Evolutionary conservation across 2,113 vertebrate genomes (phyloP).

Genomic region (Cyprinodon variegatus): DNA sequence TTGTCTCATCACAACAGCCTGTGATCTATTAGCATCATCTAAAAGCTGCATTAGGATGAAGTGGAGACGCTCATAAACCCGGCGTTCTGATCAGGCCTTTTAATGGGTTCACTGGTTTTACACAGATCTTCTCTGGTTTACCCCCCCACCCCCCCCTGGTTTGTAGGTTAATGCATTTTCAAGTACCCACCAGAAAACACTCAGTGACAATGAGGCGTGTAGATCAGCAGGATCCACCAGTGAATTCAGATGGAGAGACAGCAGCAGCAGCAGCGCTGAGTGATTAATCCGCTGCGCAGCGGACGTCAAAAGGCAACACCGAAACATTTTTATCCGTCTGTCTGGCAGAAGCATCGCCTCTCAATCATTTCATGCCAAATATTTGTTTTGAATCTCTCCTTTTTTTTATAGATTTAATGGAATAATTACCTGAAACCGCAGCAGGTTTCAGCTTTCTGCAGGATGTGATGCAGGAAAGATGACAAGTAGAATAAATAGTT

Average conservation of each 20-base stretch:
- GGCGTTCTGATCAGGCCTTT: conserved; percentile 78
- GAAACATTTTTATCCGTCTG: neutral
- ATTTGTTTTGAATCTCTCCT: neutral
- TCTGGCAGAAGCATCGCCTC: neutral
- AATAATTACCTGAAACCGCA: neutral
- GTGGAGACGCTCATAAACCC: conserved; percentile 84
- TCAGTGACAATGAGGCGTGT: conserved; percentile 65
- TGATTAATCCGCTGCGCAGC: conserved; percentile 13
- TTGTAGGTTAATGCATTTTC: conserved; percentile 78
- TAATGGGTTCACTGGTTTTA: conserved; percentile 86
- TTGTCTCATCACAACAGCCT: conserved; percentile 92
- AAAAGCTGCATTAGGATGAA: conserved; percentile 95
- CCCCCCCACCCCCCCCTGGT: conserved; percentile 41
- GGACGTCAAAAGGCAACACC: neutral
- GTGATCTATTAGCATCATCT: conserved; percentile 98
- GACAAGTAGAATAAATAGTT: too few species aligned
- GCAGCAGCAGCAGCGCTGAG: conserved; percentile 12
- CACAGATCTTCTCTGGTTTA: conserved; percentile 74
- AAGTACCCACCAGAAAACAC: conserved; percentile 76
- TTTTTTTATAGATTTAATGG: neutral
- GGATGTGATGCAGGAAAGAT: neutral
- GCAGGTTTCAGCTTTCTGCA: too few species aligned
- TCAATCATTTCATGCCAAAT: neutral
- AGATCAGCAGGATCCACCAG: conserved; percentile 59
- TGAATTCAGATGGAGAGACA: conserved; percentile 35